Evolutionary conservation across 2,113 vertebrate genomes (phyloP).

Genomic region (Muntiacus reevesi): DNA sequence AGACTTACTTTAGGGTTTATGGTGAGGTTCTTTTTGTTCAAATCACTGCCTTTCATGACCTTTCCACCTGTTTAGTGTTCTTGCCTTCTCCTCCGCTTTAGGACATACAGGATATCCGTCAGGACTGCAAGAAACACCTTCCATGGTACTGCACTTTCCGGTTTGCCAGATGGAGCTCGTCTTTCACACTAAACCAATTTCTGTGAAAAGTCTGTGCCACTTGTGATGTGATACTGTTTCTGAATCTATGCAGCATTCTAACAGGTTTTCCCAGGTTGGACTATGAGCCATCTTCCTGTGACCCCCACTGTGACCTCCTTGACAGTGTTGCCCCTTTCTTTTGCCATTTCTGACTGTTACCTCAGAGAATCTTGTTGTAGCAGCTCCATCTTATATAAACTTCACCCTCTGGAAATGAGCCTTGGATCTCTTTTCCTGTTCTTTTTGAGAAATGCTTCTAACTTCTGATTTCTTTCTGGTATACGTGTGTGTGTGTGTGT

Average conservation of each 20-base stretch:
- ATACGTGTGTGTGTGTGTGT: not conserved
- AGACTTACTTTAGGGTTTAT: not conserved
- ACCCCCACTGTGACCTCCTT: not conserved
- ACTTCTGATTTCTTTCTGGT: not conserved
- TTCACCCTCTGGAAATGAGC: not conserved
- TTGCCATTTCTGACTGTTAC: not conserved
- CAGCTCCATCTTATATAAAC: not conserved
- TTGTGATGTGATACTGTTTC: not conserved
- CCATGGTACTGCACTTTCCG: not conserved
- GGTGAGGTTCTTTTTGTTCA: not conserved
- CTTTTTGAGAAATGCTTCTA: not conserved
- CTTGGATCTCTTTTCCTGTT: not conserved
- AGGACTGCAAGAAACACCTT: not conserved
- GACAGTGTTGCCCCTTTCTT: not conserved
- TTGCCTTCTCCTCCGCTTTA: not conserved
- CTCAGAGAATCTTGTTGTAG: not conserved
- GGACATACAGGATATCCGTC: not conserved
- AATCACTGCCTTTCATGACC: not conserved
- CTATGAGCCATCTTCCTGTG: not conserved
- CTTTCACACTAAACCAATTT: not conserved
- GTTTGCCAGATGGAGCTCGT: not conserved
- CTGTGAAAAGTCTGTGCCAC: constrained; percentile 34
- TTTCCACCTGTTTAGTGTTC: not conserved
- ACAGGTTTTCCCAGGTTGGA: not conserved
- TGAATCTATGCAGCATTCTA: not conserved